phyloP scores from a whole-genome alignment of 2,113 vertebrate genomes.

The Hemiprocne comata region DNA sequence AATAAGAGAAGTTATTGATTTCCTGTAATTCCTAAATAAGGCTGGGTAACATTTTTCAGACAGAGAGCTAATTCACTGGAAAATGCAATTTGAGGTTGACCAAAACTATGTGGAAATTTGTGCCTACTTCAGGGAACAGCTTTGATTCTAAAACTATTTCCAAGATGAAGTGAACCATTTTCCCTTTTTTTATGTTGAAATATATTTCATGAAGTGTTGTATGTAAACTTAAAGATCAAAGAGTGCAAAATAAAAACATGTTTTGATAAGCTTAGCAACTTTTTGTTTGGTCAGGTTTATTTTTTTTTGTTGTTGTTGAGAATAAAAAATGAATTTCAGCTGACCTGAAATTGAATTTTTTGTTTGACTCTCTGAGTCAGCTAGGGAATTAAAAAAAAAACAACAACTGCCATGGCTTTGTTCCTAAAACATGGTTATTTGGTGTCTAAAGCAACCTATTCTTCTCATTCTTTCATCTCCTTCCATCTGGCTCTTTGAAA shows the following conservation, averaged over 20 bases:
- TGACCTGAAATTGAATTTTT: background rate
- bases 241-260: background rate
- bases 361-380: background rate
- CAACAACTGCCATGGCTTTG: background rate
- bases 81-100: conserved; percentile 1
- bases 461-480: conserved; percentile 46
- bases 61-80: background rate
- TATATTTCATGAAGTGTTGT: background rate
- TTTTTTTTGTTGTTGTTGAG: background rate
- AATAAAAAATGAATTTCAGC: background rate
- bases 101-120: conserved; percentile 22
- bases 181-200: background rate
- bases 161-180: background rate
- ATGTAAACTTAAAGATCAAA: background rate
- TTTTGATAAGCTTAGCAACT: background rate
- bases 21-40: background rate
- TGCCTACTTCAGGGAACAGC: background rate
- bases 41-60: background rate
- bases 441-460: conserved; percentile 41
- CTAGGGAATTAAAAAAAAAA: background rate
- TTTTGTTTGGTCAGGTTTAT: background rate
- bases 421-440: background rate
- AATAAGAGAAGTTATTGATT: background rate
- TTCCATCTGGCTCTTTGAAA: conserved; percentile 32
- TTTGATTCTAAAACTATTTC: conserved; percentile 7